These are phyloP conservation scores for Clistopyga incitator DNA, from an alignment of 2,888 invertebrate genomes.

Conservation along the genomic window DNA sequence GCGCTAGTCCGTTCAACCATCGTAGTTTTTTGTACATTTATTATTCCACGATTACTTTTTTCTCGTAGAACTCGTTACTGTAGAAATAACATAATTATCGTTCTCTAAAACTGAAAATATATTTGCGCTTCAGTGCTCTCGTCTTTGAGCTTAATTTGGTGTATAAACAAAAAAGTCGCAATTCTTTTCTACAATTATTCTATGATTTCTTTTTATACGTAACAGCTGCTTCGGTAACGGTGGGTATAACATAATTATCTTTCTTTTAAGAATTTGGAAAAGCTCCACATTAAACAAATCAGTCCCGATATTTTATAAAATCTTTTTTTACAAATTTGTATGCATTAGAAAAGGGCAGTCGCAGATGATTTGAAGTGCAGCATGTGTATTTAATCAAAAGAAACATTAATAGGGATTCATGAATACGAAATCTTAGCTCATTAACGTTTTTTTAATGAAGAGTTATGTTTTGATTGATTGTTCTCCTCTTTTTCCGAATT, in stretches of 20 bases:
- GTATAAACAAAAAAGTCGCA: not conserved
- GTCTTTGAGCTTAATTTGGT: conserved; percentile 1
- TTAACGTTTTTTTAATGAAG: too few relatives aligned
- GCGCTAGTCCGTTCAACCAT: conserved; percentile 29
- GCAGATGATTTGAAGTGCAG: too few relatives aligned
- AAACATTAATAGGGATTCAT: too few relatives aligned
- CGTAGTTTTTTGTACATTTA: conserved; percentile 27
- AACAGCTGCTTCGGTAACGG: not conserved
- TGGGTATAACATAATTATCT: not conserved
- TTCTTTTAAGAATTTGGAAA: not conserved
- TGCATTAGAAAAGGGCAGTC: too few relatives aligned
- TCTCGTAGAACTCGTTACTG: not conserved
- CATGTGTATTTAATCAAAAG: too few relatives aligned
- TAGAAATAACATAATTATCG: conserved; percentile 30
- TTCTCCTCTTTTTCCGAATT: too few relatives aligned
- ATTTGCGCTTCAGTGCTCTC: conserved; percentile 38
- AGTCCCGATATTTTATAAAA: too few relatives aligned
- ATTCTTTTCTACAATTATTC: not conserved
- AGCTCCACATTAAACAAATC: not conserved
- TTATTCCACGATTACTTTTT: conserved; percentile 11
- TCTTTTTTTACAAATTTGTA: too few relatives aligned
- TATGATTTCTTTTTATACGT: not conserved
- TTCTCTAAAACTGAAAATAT: not conserved
- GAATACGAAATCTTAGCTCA: too few relatives aligned
- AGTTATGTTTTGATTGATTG: too few relatives aligned